Evolutionary conservation across 2,888 invertebrate species (phyloP).

Genomic region (Yponomeuta malinellus): DNA sequence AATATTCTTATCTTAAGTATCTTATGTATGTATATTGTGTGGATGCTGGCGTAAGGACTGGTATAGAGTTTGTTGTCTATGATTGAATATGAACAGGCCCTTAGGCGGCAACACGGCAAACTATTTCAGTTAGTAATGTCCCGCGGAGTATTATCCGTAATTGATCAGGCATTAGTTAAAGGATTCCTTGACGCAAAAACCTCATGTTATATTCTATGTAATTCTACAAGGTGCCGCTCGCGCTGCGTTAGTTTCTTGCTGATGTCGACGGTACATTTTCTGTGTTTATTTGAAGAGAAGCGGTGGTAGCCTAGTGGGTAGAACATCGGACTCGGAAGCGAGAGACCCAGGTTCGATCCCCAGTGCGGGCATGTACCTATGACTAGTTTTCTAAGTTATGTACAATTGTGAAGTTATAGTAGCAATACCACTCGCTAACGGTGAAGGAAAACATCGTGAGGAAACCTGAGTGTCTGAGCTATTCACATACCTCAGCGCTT

Average conservation of each 20-base stretch:
- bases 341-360: no score
- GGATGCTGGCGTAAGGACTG: no score
- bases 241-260: not conserved
- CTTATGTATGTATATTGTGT: no score
- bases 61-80: not conserved
- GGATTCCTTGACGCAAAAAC: slow-evolving; percentile 6
- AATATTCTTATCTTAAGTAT: no score
- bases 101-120: not conserved
- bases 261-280: not conserved
- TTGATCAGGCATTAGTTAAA: slow-evolving; percentile 16
- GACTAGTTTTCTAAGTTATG: no score
- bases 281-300: not conserved
- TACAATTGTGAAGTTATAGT: no score
- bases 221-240: not conserved
- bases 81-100: not conserved
- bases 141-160: slow-evolving; percentile 14
- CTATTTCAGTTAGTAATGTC: slow-evolving; percentile 8
- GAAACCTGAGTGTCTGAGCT: no score
- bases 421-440: no score
- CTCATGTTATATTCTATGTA: slow-evolving; percentile 6
- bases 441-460: no score
- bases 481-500: no score
- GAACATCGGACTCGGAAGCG: no score
- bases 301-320: not conserved
- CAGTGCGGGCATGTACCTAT: no score